These are phyloP conservation scores for Oriolus oriolus DNA, from an alignment of 2,113 vertebrate species.

Conservation along the genomic window DNA sequence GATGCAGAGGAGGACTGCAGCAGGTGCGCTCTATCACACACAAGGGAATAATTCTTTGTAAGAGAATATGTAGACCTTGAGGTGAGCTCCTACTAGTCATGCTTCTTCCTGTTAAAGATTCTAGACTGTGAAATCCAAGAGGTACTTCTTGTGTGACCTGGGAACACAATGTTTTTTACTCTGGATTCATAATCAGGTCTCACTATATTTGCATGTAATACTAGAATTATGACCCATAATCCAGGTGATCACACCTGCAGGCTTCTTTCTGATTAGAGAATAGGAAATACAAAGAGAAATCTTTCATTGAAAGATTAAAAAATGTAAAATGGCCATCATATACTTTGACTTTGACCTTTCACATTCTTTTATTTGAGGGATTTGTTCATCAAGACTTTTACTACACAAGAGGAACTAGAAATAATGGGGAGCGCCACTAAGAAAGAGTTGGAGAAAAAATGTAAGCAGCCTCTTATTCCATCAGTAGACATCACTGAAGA, in stretches of 20 bases:
- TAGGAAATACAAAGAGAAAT: not conserved
- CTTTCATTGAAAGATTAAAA: not conserved
- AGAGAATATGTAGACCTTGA: not conserved
- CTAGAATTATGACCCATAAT: not conserved
- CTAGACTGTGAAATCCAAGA: not conserved
- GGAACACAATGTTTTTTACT: not conserved
- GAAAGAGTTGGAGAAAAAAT: not conserved
- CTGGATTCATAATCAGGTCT: not conserved
- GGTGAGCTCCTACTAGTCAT: not conserved
- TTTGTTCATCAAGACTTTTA: not conserved
- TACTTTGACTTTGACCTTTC: not conserved
- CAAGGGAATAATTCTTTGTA: not conserved
- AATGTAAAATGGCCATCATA: not conserved
- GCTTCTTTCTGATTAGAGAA: not conserved
- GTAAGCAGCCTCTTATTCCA: not conserved
- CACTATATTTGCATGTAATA: not conserved
- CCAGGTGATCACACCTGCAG: not conserved
- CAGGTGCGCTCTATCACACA: rapidly evolving
- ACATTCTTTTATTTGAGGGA: not conserved
- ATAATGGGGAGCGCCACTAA: not conserved
- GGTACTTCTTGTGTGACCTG: not conserved
- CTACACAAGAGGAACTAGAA: not conserved
- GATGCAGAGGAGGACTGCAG: not conserved
- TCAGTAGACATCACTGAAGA: not conserved
- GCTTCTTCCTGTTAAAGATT: not conserved